These are phyloP conservation scores for Tubiluchus corallicola DNA, from an alignment of 2,888 invertebrate species.

Conservation along the genomic window DNA sequence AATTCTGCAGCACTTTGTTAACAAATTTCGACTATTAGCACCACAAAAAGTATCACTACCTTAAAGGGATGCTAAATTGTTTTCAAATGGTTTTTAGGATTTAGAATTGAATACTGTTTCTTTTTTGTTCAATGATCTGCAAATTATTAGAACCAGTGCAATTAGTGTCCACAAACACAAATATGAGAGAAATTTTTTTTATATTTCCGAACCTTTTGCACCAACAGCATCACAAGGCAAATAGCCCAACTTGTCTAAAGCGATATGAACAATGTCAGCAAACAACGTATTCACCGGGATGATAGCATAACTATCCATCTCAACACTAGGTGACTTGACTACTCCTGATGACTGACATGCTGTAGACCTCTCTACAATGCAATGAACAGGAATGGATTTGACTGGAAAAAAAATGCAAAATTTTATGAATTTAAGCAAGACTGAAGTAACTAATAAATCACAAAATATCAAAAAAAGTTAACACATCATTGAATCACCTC, in stretches of 20 bases:
- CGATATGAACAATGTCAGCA: slow-evolving; percentile 71
- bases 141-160: no score
- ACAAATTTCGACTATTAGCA: no score
- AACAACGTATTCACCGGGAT: slow-evolving; percentile 77
- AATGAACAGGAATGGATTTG: slow-evolving; percentile 79
- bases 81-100: no score
- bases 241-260: slow-evolving; percentile 74
- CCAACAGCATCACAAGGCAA: slow-evolving; percentile 34
- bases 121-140: no score
- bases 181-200: no score
- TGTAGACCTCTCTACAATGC: slow-evolving; percentile 87
- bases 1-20: no score
- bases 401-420: slow-evolving; percentile 36
- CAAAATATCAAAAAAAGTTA: slow-evolving; percentile 5
- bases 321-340: slow-evolving; percentile 40
- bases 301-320: slow-evolving; percentile 88
- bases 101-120: no score
- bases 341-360: slow-evolving; percentile 16
- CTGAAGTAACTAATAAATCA: background rate
- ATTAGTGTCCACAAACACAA: no score
- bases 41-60: no score
- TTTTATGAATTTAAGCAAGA: background rate
- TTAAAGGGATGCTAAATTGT: no score
- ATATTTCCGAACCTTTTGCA: slow-evolving; percentile 31
- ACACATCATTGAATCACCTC: no score